These are phyloP conservation scores for Darevskia mixta DNA, from an alignment of 2,797 vertebrate species.

Conservation along the genomic window DNA sequence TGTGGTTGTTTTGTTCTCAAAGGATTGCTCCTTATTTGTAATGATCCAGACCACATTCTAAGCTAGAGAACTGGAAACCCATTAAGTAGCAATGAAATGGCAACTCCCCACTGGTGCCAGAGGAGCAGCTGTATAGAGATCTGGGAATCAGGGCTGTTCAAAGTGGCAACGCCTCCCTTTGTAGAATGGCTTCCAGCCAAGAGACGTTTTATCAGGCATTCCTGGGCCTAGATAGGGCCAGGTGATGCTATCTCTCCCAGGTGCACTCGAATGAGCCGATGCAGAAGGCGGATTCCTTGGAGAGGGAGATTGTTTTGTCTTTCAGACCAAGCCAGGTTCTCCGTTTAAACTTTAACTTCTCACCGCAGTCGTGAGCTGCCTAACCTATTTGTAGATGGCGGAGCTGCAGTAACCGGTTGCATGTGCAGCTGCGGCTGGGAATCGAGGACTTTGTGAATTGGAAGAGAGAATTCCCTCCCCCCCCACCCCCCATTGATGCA, in stretches of 20 bases:
- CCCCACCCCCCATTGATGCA: fast-evolving
- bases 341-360: conserved; percentile 59
- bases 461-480: neutral
- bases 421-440: no score
- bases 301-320: conserved; percentile 47
- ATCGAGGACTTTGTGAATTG: no score
- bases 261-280: neutral
- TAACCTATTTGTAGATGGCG: neutral
- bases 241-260: neutral
- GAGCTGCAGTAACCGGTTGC: neutral
- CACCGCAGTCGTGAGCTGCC: neutral
- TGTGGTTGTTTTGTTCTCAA: neutral
- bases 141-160: neutral
- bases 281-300: neutral
- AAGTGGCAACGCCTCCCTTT: neutral
- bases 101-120: neutral
- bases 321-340: conserved; percentile 21
- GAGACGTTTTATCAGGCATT: neutral
- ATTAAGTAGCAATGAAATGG: neutral
- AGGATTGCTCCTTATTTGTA: neutral
- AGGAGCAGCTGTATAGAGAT: neutral
- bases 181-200: neutral
- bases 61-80: neutral
- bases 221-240: neutral
- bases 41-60: neutral